Evolutionary conservation across 2,113 vertebrate genomes (phyloP).

Genomic region (Entomyzon cyanotis): DNA sequence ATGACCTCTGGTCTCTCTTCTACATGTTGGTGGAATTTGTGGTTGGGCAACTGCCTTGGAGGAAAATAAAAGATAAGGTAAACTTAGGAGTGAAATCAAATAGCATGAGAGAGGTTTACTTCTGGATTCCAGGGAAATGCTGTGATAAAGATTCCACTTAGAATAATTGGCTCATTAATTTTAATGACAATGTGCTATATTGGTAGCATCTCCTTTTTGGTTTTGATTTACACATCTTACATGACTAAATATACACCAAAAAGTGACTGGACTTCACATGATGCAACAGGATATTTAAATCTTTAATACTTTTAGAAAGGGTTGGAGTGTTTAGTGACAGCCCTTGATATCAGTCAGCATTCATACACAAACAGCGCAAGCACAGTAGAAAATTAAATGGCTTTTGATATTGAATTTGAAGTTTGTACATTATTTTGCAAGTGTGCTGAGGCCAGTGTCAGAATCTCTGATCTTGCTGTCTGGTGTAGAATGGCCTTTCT

Average conservation of each 20-base stretch:
- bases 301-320: not conserved
- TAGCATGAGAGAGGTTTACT: not conserved
- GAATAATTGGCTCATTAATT: not conserved
- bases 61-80: slow-evolving; percentile 99
- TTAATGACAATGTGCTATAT: not conserved
- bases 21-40: slow-evolving; percentile 99
- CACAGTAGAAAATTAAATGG: not conserved
- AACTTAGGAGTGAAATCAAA: slow-evolving; percentile 25
- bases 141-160: not conserved
- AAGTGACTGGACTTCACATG: not conserved
- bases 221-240: not conserved
- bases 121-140: not conserved
- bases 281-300: not conserved
- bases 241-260: not conserved
- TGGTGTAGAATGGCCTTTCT: not conserved
- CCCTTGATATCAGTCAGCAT: not conserved
- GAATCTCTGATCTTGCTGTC: not conserved
- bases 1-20: slow-evolving; percentile 98
- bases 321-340: not conserved
- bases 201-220: not conserved
- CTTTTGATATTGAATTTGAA: not conserved
- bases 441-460: not conserved
- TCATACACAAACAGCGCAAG: not conserved
- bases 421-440: not conserved
- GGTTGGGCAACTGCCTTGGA: slow-evolving; percentile 97